Base-by-base conservation (phyloP, 53 echinoderm and acorn worm species). In the Luidia sarsii region DNA sequence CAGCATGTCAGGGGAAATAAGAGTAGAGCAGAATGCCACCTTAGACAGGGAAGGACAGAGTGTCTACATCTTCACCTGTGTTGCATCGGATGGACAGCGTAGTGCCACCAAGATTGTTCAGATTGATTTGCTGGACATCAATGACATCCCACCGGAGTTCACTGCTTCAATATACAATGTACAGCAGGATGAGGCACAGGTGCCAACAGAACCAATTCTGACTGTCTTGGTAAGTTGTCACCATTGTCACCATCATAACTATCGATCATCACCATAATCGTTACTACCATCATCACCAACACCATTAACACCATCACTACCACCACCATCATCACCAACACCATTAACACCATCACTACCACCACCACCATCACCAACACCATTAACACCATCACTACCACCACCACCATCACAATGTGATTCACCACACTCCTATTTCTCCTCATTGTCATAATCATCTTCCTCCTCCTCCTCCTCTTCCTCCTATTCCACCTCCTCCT, bases 61-160 rank as follows among this genome's bases (percentile, higher is more conserved):
- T 0, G 28, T 77, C 0, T 77, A 77, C 28, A 60, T 77, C 37
- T 77, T 77, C 21, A 77, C 77, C 28, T 77, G 77, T 33, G 61
- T 77, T 16, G 77, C 77, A 18, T 30, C 77, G 23, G 77, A 77
- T 30, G 43, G 60, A 21, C 45, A 77, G 19, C 77, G 77, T 5
- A 61, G 45, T 9, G 77, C 56, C 7, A 77, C 77, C 0, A 56
- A 46, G 2, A 77, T 36, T 13, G 61, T 77, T 8, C 33, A 61
- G 48, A 77, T 77, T 20, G 13, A 21, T 10, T 62, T 77, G 22
- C 2, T 2, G 9, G 77, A 77, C 46, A 38, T 60, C 39, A 77
- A 77, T 32, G 77, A 77, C 32, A 77, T 60, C 38, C 19, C 77
- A 5, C 77, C 77, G 2, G 21, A 4, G 13, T 77, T 77, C 61